Evolutionary conservation across 2,113 vertebrate genomes (phyloP).

Genomic region (Puntigrus tetrazona): DNA sequence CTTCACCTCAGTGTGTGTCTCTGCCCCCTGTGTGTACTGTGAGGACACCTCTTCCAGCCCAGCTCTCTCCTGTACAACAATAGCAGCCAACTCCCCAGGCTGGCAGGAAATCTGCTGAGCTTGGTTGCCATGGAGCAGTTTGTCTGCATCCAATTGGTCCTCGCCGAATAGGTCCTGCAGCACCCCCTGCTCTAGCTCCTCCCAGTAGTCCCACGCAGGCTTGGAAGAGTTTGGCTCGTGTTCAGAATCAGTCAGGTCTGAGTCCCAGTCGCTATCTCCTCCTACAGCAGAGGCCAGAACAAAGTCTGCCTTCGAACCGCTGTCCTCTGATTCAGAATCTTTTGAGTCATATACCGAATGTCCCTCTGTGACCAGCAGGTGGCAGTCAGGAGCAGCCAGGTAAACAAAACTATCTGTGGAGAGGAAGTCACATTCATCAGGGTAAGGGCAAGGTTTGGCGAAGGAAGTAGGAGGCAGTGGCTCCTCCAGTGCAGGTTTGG

Average conservation of each 20-base stretch:
- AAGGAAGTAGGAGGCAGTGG: constrained; percentile 38
- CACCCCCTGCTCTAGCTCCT: constrained; percentile 62
- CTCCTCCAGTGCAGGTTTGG: constrained; percentile 32
- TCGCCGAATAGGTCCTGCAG: constrained; percentile 58
- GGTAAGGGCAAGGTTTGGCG: constrained; percentile 57
- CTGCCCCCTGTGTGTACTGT: constrained; percentile 39
- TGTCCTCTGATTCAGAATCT: constrained; percentile 76
- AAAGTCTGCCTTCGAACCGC: constrained; percentile 75
- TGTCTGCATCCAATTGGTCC: constrained; percentile 42
- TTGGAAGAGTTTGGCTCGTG: constrained; percentile 59
- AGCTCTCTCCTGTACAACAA: constrained; percentile 30
- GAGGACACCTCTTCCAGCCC: constrained; percentile 38
- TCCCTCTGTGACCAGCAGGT: constrained; percentile 70
- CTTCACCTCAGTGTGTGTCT: constrained; percentile 51
- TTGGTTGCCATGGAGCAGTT: constrained; percentile 50
- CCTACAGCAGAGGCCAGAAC: constrained; percentile 69
- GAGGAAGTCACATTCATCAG: constrained; percentile 77
- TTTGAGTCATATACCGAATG: constrained; percentile 68
- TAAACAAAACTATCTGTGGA: constrained; percentile 82
- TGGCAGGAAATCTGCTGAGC: constrained; percentile 48
- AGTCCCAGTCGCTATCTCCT: constrained; percentile 81
- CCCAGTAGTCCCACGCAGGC: constrained; percentile 71
- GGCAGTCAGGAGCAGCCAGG: constrained; percentile 77
- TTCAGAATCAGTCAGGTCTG: constrained; percentile 73
- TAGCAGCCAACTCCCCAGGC: constrained; percentile 45